phyloP scores from a whole-genome alignment of 2,888 invertebrate species.

The Creontiades dilutus region DNA sequence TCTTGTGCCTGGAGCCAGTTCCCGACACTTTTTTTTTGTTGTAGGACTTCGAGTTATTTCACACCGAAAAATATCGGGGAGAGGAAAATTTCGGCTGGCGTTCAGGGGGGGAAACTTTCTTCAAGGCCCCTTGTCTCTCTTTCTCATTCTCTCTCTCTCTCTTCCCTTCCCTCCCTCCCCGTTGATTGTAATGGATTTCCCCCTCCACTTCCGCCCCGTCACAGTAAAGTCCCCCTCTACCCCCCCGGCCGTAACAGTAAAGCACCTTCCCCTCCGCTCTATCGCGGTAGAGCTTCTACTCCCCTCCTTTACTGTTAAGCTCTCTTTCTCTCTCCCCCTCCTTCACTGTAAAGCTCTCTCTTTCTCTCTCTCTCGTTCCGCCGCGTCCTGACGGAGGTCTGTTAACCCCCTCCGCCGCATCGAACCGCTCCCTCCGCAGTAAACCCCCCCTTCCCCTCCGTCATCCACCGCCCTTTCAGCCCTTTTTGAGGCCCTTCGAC shows the following conservation, averaged over 20 bases:
- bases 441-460: background rate
- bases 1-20: too few relatives aligned
- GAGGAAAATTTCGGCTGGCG: constrained; percentile 17
- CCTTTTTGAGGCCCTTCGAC: constrained; percentile 13
- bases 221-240: background rate
- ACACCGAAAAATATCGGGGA: too few relatives aligned
- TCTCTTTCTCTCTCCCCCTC: background rate
- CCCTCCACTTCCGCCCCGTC: background rate
- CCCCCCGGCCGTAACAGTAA: background rate
- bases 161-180: too few relatives aligned
- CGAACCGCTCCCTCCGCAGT: too few relatives aligned
- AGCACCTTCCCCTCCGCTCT: background rate
- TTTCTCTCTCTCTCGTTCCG: too few relatives aligned
- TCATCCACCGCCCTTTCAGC: background rate
- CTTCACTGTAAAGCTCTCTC: background rate
- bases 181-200: constrained; percentile 39
- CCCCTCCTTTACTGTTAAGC: background rate
- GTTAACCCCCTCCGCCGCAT: background rate
- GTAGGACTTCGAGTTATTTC: too few relatives aligned
- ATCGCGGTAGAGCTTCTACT: too few relatives aligned
- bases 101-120: background rate
- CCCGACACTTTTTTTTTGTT: too few relatives aligned
- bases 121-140: too few relatives aligned
- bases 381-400: background rate
- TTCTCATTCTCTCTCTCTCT: too few relatives aligned